These are phyloP conservation scores for Xiphias gladius DNA, from an alignment of 2,113 vertebrate genomes.

Conservation along the genomic window DNA sequence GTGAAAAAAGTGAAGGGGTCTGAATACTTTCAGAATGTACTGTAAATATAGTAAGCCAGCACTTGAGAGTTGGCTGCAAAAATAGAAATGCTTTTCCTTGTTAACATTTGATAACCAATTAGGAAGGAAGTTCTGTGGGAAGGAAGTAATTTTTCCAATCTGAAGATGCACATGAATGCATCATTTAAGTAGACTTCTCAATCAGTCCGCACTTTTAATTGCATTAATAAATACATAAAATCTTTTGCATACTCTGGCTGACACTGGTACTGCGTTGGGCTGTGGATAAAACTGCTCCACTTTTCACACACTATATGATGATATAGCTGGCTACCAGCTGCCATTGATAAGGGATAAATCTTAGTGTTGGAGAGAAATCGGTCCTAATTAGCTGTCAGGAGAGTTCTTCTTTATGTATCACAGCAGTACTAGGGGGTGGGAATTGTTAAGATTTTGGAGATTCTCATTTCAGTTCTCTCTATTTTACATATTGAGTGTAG, in stretches of 20 bases:
- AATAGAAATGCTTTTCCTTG: not conserved
- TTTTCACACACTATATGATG: not conserved
- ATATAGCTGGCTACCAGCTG: not conserved
- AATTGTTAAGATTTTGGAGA: no score
- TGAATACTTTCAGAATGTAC: no score
- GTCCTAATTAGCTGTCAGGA: not conserved
- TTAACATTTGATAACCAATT: not conserved
- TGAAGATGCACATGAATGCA: not conserved
- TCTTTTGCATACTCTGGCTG: not conserved
- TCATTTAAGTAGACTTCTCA: not conserved
- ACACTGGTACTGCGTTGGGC: not conserved
- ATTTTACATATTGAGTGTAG: not conserved
- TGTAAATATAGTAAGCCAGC: not conserved
- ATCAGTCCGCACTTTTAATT: not conserved
- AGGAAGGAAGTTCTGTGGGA: not conserved
- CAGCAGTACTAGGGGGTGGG: no score
- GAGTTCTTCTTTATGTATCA: no score
- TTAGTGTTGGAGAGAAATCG: not conserved
- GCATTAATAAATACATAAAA: no score
- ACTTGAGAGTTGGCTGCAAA: constrained; percentile 7
- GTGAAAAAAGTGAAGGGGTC: no score
- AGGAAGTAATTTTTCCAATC: not conserved
- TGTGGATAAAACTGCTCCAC: no score
- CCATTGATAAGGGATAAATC: not conserved
- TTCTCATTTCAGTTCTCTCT: not conserved